Conservation (phyloP, 2,797 vertebrate genomes). For the Lacerta bilineata region DNA sequence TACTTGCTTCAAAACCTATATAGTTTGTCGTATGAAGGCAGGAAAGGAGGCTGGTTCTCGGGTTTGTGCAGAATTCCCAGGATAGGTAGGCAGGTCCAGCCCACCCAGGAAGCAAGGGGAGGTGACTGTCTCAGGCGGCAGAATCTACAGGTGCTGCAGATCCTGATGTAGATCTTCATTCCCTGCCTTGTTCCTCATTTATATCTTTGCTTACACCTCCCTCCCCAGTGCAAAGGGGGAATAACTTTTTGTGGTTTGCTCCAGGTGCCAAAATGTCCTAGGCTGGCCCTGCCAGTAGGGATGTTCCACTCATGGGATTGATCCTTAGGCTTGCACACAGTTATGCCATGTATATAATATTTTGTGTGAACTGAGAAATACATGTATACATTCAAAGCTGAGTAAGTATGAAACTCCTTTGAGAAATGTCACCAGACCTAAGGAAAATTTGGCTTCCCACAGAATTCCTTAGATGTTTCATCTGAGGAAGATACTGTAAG, state of each 20-base stretch:
- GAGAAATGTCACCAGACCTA: neutral
- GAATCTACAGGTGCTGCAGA: no score
- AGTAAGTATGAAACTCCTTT: neutral
- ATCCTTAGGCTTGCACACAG: neutral
- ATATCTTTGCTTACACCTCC: no score
- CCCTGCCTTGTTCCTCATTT: no score
- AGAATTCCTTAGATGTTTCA: neutral
- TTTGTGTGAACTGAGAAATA: neutral
- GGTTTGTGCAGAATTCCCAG: neutral
- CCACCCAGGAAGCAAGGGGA: no score
- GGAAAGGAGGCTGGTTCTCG: neutral
- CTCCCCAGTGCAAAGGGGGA: no score
- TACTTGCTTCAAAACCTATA: constrained; percentile 15
- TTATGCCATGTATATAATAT: neutral
- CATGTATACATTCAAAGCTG: neutral
- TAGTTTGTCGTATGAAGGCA: neutral
- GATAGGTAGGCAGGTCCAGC: neutral
- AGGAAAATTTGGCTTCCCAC: no score
- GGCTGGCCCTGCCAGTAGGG: no score
- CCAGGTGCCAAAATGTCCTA: no score
- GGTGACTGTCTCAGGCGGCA: no score
- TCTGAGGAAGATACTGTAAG: neutral
- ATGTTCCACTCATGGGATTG: neutral
- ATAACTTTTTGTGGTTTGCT: no score
- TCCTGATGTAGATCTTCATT: no score